Percentiles rank a stretch among this genome's conserved stretches.
phyloP scores from a whole-genome alignment of 2,797 vertebrate species.

The Mormyrops attenuatus region DNA sequence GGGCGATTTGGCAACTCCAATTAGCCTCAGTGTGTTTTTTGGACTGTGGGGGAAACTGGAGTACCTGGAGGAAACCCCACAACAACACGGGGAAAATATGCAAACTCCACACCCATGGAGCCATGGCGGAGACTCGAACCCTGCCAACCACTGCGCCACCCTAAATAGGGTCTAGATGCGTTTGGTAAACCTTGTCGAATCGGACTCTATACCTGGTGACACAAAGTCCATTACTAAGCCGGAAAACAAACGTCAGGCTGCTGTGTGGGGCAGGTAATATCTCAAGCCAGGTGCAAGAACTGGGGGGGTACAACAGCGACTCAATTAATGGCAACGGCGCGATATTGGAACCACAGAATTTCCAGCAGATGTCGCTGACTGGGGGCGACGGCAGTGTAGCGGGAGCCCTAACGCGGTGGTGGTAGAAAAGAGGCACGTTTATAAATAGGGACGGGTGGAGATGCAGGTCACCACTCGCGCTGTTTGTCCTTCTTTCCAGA shows the following conservation, averaged over 20 bases:
- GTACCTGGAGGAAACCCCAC: not conserved
- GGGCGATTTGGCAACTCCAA: not conserved
- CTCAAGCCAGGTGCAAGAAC: not conserved
- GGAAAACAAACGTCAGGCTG: too few species aligned
- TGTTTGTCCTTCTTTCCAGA: conserved; percentile 8
- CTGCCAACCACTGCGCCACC: not conserved
- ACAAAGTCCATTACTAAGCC: not conserved
- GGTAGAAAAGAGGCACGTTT: not conserved
- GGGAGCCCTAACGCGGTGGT: not conserved
- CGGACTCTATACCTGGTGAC: not conserved
- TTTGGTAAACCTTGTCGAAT: not conserved
- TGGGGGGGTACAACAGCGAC: not conserved
- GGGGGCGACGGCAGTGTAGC: not conserved
- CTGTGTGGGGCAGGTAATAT: not conserved
- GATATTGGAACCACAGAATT: not conserved
- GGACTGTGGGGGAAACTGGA: not conserved
- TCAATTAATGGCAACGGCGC: not conserved
- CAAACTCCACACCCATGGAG: not conserved
- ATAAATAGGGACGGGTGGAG: not conserved
- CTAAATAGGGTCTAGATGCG: not conserved
- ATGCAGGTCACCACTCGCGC: not conserved
- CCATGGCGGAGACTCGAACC: not conserved
- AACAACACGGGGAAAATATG: not conserved
- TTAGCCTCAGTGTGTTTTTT: not conserved
- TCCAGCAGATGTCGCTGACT: not conserved